phyloP scores from a whole-genome alignment of 2,888 invertebrate species.

The Ethmia dodecea region DNA sequence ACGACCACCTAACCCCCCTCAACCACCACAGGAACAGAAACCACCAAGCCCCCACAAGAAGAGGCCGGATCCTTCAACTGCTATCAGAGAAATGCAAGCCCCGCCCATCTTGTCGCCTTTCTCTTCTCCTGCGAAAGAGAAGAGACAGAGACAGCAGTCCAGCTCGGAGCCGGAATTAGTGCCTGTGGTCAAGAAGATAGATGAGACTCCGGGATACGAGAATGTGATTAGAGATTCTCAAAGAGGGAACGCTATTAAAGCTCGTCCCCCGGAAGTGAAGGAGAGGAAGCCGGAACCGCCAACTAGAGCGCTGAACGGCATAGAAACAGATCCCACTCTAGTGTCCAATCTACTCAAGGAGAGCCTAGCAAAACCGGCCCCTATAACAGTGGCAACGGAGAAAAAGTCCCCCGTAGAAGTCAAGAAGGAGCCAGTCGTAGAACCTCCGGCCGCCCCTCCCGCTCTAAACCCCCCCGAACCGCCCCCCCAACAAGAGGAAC shows the following conservation, averaged over 20 bases:
- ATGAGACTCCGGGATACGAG: constrained; percentile 80
- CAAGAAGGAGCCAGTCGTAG: constrained; percentile 39
- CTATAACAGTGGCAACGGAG: constrained; percentile 61
- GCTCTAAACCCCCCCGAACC: constrained; percentile 23
- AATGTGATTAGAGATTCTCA: constrained; percentile 77
- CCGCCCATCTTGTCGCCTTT: constrained; percentile 68
- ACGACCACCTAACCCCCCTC: constrained; percentile 18
- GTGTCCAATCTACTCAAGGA: constrained; percentile 85
- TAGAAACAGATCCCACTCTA: constrained; percentile 84
- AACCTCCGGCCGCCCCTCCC: constrained; percentile 33
- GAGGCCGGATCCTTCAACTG: constrained; percentile 49
- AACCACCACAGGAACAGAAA: constrained; percentile 23
- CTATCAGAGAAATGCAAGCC: constrained; percentile 60
- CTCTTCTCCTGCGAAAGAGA: constrained; percentile 48
- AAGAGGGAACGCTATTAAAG: constrained; percentile 43
- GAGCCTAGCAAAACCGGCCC: constrained; percentile 70
- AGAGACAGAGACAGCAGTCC: constrained; percentile 55
- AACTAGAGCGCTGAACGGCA: constrained; percentile 75
- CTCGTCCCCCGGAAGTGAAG: constrained; percentile 37
- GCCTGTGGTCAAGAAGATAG: constrained; percentile 80
- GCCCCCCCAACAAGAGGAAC: constrained; percentile 29
- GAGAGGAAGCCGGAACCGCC: constrained; percentile 46
- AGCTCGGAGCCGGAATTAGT: constrained; percentile 79
- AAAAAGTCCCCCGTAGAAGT: constrained; percentile 50
- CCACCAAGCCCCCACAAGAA: constrained; percentile 55